Conservation (phyloP, 2,797 vertebrate genomes). For the Steatocranus sp. region DNA sequence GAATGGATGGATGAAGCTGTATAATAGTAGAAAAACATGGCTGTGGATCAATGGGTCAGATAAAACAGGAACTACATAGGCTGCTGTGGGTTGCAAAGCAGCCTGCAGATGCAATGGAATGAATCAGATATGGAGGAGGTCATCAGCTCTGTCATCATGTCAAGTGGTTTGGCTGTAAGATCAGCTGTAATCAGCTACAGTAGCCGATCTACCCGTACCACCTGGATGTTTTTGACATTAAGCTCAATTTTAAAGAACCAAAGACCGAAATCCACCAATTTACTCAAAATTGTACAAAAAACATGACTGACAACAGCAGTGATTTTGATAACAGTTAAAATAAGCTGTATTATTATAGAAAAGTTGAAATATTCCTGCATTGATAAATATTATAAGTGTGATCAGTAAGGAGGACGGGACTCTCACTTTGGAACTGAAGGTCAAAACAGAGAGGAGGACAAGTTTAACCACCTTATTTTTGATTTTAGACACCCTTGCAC, state of each 20-base stretch:
- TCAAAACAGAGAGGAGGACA: neutral
- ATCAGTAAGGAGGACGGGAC: neutral
- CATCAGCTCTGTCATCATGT: neutral
- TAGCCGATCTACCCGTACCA: neutral
- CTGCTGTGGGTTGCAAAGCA: neutral
- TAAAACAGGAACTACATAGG: neutral
- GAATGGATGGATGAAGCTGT: neutral
- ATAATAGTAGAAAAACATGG: neutral
- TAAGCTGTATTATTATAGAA: fast-evolving
- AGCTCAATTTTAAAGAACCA: neutral
- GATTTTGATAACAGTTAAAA: neutral
- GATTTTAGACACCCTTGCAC: neutral
- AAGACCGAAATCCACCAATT: neutral
- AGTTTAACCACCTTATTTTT: neutral
- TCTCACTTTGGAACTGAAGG: neutral
- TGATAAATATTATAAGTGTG: neutral
- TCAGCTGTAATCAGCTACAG: neutral
- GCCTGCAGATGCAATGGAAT: neutral
- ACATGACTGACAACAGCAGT: neutral
- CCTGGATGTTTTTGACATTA: neutral
- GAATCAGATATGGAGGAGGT: neutral
- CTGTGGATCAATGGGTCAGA: neutral
- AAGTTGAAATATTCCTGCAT: neutral
- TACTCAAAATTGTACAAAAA: neutral
- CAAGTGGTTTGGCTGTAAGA: neutral